phyloP scores from a whole-genome alignment of 2,888 invertebrate genomes.

The Yponomeuta malinellus region DNA sequence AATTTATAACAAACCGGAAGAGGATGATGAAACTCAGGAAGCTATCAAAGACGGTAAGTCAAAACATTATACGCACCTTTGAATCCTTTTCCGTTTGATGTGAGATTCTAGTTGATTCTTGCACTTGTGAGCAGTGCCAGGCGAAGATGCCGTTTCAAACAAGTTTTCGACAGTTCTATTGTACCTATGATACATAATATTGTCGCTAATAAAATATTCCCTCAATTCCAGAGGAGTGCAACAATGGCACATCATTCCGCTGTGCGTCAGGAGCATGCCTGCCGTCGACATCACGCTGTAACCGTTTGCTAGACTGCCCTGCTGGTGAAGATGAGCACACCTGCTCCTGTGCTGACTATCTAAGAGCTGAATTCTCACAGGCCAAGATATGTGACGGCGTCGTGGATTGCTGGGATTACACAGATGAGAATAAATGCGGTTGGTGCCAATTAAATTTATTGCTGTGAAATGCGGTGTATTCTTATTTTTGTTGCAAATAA shows the following conservation, averaged over 20 bases:
- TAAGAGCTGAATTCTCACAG: conserved; percentile 80
- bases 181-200: too few species aligned
- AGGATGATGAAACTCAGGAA: conserved; percentile 31
- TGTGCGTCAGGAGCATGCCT: conserved; percentile 81
- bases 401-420: conserved; percentile 87
- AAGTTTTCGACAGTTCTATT: too few species aligned
- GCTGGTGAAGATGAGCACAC: conserved; percentile 83
- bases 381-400: conserved; percentile 87
- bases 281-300: conserved; percentile 79
- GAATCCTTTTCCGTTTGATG: too few species aligned
- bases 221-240: conserved; percentile 49
- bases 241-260: conserved; percentile 69
- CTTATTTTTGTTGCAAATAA: too few species aligned
- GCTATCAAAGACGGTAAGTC: conserved; percentile 41
- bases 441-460: conserved; percentile 28
- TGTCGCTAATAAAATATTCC: neutral
- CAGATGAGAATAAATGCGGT: conserved; percentile 87
- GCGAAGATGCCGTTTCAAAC: neutral
- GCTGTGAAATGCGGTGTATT: too few species aligned
- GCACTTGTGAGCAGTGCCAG: neutral
- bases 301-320: conserved; percentile 81
- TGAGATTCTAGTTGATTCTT: neutral
- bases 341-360: conserved; percentile 85
- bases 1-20: conserved; percentile 37
- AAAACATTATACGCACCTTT: neutral